Conservation (phyloP, 2,797 vertebrate genomes). For the Hephaestus fuliginosus region DNA sequence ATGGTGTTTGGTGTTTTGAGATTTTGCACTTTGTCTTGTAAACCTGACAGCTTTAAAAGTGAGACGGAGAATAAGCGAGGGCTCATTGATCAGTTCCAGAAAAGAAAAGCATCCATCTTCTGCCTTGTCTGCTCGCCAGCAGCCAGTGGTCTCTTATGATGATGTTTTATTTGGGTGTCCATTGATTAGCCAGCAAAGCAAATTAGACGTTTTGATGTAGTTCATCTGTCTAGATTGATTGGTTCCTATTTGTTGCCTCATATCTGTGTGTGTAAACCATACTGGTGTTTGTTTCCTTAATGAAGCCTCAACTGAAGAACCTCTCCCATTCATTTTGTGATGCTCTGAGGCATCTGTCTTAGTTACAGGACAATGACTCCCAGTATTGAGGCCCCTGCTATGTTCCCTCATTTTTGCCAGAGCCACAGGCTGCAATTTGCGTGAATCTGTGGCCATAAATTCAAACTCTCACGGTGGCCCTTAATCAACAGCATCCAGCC, state of each 20-base stretch:
- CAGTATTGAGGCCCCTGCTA: constrained; percentile 10
- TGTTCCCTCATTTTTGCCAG: constrained; percentile 13
- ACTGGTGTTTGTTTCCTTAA: neutral
- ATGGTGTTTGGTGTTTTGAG: neutral
- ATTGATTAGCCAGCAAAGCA: constrained; percentile 31
- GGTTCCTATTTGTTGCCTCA: neutral
- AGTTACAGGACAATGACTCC: constrained; percentile 17
- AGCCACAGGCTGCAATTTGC: constrained; percentile 39
- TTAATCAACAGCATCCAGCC: constrained; percentile 44
- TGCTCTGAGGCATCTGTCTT: constrained; percentile 33
- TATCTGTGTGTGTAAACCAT: too few relatives aligned
- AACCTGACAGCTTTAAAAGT: constrained; percentile 7
- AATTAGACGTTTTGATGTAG: constrained; percentile 36
- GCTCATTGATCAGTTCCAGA: constrained; percentile 37
- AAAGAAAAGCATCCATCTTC: constrained; percentile 64
- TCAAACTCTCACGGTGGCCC: constrained; percentile 42
- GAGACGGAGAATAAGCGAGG: constrained; percentile 11
- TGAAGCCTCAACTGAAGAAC: constrained; percentile 2
- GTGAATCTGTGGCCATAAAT: constrained; percentile 45
- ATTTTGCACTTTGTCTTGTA: constrained; percentile 6
- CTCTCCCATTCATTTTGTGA: neutral
- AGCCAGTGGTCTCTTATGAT: neutral
- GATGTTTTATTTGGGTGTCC: constrained; percentile 31
- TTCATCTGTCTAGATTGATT: constrained; percentile 16
- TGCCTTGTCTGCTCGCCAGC: neutral